Base-by-base conservation (phyloP, 1,140 invertebrate species). In the Apis laboriosa region DNA sequence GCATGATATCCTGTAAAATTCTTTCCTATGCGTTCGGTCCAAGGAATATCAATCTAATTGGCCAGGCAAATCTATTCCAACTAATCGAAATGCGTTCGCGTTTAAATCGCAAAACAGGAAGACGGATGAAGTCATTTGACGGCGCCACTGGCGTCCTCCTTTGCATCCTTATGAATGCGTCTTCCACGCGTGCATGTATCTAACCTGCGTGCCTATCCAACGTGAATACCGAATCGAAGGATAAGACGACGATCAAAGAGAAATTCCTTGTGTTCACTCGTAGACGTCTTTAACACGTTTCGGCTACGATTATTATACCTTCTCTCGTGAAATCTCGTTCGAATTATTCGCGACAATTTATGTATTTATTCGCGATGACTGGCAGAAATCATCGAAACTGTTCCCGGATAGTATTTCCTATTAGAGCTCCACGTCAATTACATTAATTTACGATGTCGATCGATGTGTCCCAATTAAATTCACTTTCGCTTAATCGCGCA, bases 381-480 rank as follows among this genome's bases (percentile, higher is more conserved):
- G 34, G 34, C 34, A 3, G 2, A 43, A 34, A 43, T 43, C 5
- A 43, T 74, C 68, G 64, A 55, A 61, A 15, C 66, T 55, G 21
- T 53, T 13, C 21, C 24, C 24, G 17, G 43, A 58, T 17, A 43
- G n/a, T 19, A 43, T 86, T 85, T 81, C 63, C 75, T 64, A 67
- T 81, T 77, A 67, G 53, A 63, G 11, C 74, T 8, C 43, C 43
- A 19, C 75, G 75, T 72, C 55, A 24, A 84, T 84, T 58, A 15
- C 24, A 28, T 58, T 34, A 21, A n/a, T 63, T 66, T 72, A 66
- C 34, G 34, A 51, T 34, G 15, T 58, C 64, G 66, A 63, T 64
- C 49, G 34, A 67, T 53, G 61, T 24, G n/a, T 60, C 75, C 85
- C 75, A 88, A 87, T 88, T 85, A 71, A 64, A 73, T 9, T 75